Conservation (phyloP, 2,113 vertebrate species). For the Dipodomys ordii region DNA sequence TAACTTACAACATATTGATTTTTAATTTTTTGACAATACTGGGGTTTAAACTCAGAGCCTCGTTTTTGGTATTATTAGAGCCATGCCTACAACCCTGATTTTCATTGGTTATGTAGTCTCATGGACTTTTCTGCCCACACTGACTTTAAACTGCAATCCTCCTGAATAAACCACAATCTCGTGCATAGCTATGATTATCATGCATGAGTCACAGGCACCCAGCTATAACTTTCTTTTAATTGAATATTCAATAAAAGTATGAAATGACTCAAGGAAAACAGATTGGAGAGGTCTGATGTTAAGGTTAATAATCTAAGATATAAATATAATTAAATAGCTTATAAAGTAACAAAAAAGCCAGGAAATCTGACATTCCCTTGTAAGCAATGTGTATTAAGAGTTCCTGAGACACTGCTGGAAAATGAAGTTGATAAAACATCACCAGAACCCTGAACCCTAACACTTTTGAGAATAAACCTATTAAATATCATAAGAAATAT, state of each 20-base stretch:
- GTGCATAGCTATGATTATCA: no score
- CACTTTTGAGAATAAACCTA: conserved; percentile 51
- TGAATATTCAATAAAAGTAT: background rate
- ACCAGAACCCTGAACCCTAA: background rate
- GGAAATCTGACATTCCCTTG: background rate
- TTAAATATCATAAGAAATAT: conserved; percentile 63
- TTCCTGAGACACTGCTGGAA: conserved; percentile 5
- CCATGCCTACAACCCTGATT: no score
- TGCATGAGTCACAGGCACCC: no score
- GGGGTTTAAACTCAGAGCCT: no score
- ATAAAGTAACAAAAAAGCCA: conserved; percentile 11
- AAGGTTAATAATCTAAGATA: conserved; percentile 33
- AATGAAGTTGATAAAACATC: conserved; percentile 23
- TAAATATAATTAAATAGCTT: conserved; percentile 12
- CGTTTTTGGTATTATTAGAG: no score
- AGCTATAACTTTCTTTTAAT: conserved; percentile 8
- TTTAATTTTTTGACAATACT: no score
- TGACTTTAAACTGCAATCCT: no score
- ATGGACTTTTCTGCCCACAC: no score
- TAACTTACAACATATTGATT: background rate
- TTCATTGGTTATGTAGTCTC: no score
- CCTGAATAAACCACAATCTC: no score
- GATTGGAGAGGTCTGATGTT: conserved; percentile 36
- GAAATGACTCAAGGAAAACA: conserved; percentile 34
- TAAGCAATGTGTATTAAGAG: background rate